Base-by-base conservation (phyloP, 2,888 invertebrate species). In the Melinopterus prodromus region DNA sequence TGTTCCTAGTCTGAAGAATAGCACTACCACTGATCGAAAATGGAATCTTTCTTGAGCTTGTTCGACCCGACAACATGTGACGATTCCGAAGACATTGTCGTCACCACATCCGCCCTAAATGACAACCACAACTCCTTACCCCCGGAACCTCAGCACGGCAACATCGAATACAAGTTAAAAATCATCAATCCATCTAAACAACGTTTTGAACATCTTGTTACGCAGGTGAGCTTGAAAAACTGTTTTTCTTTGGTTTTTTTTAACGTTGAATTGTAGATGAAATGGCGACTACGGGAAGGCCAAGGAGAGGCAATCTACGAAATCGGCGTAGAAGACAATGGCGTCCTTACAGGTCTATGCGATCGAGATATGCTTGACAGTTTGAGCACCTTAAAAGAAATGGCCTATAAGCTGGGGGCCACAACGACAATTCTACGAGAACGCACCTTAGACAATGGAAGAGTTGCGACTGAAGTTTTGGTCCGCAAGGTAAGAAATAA, bases 291-390 rank as follows among this genome's bases (percentile, higher is more conserved):
- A 9, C 93, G 97, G 0, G 98, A 98, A 89, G 98, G 99, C 37
- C 96, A 98, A 83, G 99, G 99, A 0, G 97, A 98, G 89, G 99
- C 99, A 0, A 97, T 99, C 82, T 99, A 99, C 90, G 98, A 99
- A 89, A 96, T 99, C 77, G 99, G 99, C 0, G 97, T 98, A 2
- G 94, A 97, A 80, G 98, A 97, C 90, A 96, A 95, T 86, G 98
- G 98, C 0, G 92, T 95, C 77, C 90, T 99, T 84, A 93, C 95
- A 9, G 99, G 99, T 4, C 92, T 99, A 6, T 93, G 94, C 0
- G 93, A 94, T 78, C 91, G 93, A 9, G 98, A 98, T 79, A 95
- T 99, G 92, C 92, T 93, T n/a, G 94, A 94, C 2, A 98, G 98
- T 76, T 90, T 99, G 81, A 92, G 92, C 79, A 97, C 98, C 0